Percentiles rank a stretch among this genome's conserved stretches.
Evolutionary conservation across 2,113 vertebrate species (phyloP).

Genomic region (Maccullochella peelii): DNA sequence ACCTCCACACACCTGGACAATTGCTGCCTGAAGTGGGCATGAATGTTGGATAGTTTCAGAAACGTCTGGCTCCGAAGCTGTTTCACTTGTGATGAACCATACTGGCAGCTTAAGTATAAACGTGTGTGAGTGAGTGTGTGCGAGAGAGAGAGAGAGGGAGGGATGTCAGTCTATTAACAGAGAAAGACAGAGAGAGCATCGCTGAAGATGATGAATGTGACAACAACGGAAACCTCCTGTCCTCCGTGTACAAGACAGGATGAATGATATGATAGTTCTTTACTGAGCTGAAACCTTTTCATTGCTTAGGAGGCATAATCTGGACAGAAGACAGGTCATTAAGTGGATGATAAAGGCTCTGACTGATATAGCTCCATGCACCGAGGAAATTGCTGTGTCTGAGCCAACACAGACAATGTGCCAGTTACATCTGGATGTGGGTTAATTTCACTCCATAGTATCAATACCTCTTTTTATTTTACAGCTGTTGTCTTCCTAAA

Average conservation of each 20-base stretch:
- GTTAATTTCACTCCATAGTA: conserved; percentile 7
- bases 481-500: conserved; percentile 21
- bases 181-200: background rate
- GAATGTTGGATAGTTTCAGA: no score
- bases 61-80: background rate
- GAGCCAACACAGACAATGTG: conserved; percentile 2
- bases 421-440: background rate
- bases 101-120: background rate
- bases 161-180: background rate
- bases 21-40: background rate
- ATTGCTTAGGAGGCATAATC: conserved; percentile 38
- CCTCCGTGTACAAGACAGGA: conserved; percentile 16
- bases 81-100: background rate
- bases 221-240: conserved; percentile 28
- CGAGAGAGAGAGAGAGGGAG: background rate
- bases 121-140: background rate
- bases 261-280: conserved; percentile 17
- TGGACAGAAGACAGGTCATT: conserved; percentile 29
- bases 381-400: background rate
- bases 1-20: background rate
- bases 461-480: background rate
- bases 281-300: conserved; percentile 28
- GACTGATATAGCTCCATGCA: conserved; percentile 3
- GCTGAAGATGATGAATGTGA: conserved; percentile 25
- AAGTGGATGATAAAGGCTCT: conserved; percentile 25